Evolutionary conservation across 2,888 invertebrate species (phyloP).

Genomic region (Trichacis sp.): DNA sequence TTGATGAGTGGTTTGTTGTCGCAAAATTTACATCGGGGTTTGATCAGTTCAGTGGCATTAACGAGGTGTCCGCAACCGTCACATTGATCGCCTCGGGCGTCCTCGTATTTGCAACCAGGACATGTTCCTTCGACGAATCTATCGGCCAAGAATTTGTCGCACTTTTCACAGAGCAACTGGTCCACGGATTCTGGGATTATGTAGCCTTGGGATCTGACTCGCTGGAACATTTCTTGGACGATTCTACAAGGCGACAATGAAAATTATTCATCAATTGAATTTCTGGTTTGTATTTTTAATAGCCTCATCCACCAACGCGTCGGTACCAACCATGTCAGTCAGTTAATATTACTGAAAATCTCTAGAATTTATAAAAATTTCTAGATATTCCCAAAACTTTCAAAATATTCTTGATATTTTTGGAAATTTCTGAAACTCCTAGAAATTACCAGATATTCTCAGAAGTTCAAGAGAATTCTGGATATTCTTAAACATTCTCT

Average conservation of each 20-base stretch:
- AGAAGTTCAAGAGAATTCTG: too few species aligned
- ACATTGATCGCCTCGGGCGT: slow-evolving; percentile 98
- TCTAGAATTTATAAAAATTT: too few species aligned
- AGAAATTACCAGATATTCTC: too few species aligned
- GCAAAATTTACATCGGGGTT: slow-evolving; percentile 92
- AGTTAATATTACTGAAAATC: too few species aligned
- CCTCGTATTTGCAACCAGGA: slow-evolving; percentile 91
- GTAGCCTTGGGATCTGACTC: slow-evolving; percentile 85
- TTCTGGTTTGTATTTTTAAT: too few species aligned
- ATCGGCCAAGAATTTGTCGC: slow-evolving; percentile 84
- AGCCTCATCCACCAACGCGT: too few species aligned
- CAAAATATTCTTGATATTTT: too few species aligned
- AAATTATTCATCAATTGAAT: too few species aligned
- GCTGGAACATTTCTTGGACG: slow-evolving; percentile 89
- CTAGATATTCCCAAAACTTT: too few species aligned
- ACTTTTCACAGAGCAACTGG: slow-evolving; percentile 90
- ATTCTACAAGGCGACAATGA: slow-evolving; percentile 73
- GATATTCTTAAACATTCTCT: too few species aligned
- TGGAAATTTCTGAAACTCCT: too few species aligned
- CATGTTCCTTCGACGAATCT: slow-evolving; percentile 97
- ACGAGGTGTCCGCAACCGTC: slow-evolving; percentile 97
- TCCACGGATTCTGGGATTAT: slow-evolving; percentile 87
- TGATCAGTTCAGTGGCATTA: slow-evolving; percentile 88
- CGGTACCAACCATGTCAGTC: too few species aligned
- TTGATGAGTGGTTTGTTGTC: slow-evolving; percentile 58